phyloP scores from a whole-genome alignment of 2,888 invertebrate species.

The Erebia palarica region DNA sequence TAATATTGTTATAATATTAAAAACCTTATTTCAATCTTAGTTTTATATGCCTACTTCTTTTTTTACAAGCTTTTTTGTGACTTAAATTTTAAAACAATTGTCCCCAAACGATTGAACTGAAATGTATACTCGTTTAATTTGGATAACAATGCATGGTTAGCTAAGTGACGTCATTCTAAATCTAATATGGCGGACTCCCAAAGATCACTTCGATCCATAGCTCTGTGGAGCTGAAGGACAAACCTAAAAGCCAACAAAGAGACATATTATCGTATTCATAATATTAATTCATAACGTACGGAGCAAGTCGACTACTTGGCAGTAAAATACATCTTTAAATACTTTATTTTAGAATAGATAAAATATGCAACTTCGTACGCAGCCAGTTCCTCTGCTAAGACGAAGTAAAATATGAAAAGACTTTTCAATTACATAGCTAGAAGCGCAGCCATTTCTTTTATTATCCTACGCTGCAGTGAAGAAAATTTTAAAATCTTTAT shows the following conservation, averaged over 20 bases:
- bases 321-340: background rate
- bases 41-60: too few species aligned
- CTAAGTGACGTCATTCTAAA: too few species aligned
- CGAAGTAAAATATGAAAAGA: slow-evolving; percentile 18
- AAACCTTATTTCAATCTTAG: background rate
- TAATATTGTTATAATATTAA: background rate
- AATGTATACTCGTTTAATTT: too few species aligned
- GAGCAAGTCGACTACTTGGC: background rate
- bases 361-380: slow-evolving; percentile 13
- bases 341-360: slow-evolving; percentile 4
- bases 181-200: too few species aligned
- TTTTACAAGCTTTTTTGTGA: too few species aligned
- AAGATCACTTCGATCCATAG: too few species aligned
- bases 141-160: too few species aligned
- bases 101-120: too few species aligned
- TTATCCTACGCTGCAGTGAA: slow-evolving; percentile 10
- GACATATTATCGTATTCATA: too few species aligned
- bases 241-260: too few species aligned
- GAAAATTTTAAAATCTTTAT: slow-evolving; percentile 19
- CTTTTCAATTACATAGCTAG: slow-evolving; percentile 22
- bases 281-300: background rate
- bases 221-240: too few species aligned
- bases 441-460: slow-evolving; percentile 20
- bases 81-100: too few species aligned
- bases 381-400: background rate